Conservation (phyloP, 30 jellyfish, hydroid and myxozoan genomes). For the Aurelia sp. region DNA sequence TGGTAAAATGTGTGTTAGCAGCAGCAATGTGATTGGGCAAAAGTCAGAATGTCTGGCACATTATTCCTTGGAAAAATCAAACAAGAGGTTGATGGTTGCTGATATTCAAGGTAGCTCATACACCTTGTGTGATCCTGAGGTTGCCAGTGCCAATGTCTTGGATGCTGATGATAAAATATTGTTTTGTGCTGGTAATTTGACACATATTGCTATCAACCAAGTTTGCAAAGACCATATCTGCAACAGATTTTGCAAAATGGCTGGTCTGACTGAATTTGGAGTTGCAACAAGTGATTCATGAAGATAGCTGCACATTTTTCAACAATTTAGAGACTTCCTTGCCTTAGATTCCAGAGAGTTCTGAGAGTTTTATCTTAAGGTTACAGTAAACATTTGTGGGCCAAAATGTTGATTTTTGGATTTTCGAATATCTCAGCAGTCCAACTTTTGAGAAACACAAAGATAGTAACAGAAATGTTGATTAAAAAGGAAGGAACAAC, state of each 20-base stretch:
- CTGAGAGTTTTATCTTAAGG: no score
- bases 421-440: no score
- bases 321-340: no score
- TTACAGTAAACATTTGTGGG: no score
- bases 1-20: conserved; percentile 28
- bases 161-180: not conserved
- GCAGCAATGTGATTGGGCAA: conserved; percentile 16
- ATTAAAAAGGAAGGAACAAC: no score
- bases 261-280: no score
- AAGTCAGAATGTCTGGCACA: conserved; percentile 49
- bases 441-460: no score
- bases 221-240: not conserved
- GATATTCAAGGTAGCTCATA: conserved; percentile 55
- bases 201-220: conserved; percentile 4
- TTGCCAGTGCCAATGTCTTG: conserved; percentile 10
- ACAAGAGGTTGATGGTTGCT: not conserved
- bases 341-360: no score
- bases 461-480: no score
- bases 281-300: no score
- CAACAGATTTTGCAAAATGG: conserved; percentile 16
- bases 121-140: conserved; percentile 38
- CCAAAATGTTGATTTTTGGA: no score
- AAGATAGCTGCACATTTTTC: no score
- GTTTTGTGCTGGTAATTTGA: conserved; percentile 32
- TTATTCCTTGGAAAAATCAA: conserved; percentile 22